Base-by-base conservation (phyloP, 2,888 invertebrate genomes). In the Dexiosoma caninum region DNA sequence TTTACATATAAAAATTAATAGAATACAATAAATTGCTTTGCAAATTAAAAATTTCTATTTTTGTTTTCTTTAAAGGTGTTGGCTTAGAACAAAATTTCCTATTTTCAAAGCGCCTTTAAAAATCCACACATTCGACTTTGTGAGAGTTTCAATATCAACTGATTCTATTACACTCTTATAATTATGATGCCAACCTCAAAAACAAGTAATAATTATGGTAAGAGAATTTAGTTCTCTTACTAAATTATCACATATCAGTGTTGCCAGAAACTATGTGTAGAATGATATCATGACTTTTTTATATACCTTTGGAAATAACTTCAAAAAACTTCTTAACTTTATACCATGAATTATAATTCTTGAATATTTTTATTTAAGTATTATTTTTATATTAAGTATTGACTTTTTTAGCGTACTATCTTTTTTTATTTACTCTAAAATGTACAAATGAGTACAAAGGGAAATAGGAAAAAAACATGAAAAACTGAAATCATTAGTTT, bases 131-230 rank as follows among this genome's bases (percentile, higher is more conserved):
- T 74, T 53, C 35, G 53, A 32, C 77, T 49, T 32, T 55, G 44
- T 53, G 69, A 77, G 81, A 72, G 81, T 81, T 72, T 81, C 77
- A 69, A 74, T 74, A 81, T 81, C 81, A 77, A 77, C 81, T 81
- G 72, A 81, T 77, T 77, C 59, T 67, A 76, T 57, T 53, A 19
- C 37, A 16, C 67, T 76, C 79, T 66, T 46, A 69, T 49, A 66
- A 46, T 76, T 53, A n/a, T 51, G 51, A 49, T 69, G 57, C 57
- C 57, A 81, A 69, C 62, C 76, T 62, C 59, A 59, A 60, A 53
- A 57, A 57, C 10, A 49, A 16, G 35, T 59, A 19, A n/a, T 30
- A 5, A 3, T n/a, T n/a, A 0, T n/a, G n/a, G n/a, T 59, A 71
- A 71, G 59, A 75, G 57, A 8, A 44, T 40, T 19, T n/a, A 2